Conservation (phyloP, 2,888 invertebrate species). For the Acronicta aceris region DNA sequence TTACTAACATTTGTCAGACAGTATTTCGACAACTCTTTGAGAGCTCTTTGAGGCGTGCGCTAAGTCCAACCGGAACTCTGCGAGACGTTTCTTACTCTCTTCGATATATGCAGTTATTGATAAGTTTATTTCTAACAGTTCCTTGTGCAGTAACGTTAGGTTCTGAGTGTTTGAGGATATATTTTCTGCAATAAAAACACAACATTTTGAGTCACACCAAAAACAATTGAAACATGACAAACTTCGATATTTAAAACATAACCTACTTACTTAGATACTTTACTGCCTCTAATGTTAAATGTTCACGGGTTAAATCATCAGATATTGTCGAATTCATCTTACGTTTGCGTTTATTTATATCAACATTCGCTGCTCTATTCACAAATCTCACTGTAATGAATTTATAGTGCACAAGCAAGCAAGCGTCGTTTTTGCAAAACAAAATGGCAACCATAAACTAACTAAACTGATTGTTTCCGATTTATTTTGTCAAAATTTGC, state of each 20-base stretch:
- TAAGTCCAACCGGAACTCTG: slow-evolving; percentile 70
- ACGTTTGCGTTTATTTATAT: slow-evolving; percentile 61
- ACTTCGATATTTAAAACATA: slow-evolving; percentile 81
- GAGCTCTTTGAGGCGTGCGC: slow-evolving; percentile 78
- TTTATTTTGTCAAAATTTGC: background rate
- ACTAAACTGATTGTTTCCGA: slow-evolving; percentile 6
- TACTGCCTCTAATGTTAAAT: slow-evolving; percentile 77
- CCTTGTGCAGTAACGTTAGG: slow-evolving; percentile 75
- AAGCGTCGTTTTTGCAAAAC: slow-evolving; percentile 62
- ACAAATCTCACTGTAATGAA: slow-evolving; percentile 19
- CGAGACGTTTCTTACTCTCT: slow-evolving; percentile 78
- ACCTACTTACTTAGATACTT: slow-evolving; percentile 85
- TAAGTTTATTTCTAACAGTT: slow-evolving; percentile 84
- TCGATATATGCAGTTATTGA: slow-evolving; percentile 81
- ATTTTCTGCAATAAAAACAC: slow-evolving; percentile 76
- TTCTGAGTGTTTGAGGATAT: slow-evolving; percentile 76
- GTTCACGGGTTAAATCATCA: slow-evolving; percentile 79
- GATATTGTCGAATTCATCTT: slow-evolving; percentile 86
- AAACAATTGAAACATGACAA: slow-evolving; percentile 73
- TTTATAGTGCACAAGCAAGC: slow-evolving; percentile 19
- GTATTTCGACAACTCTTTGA: slow-evolving; percentile 77
- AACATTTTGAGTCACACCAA: slow-evolving; percentile 46
- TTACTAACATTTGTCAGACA: slow-evolving; percentile 77
- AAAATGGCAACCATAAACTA: slow-evolving; percentile 64
- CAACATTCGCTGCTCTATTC: slow-evolving; percentile 62